Evolutionary conservation across 2,113 vertebrate species (phyloP).

Genomic region (Lipotes vexillifer): DNA sequence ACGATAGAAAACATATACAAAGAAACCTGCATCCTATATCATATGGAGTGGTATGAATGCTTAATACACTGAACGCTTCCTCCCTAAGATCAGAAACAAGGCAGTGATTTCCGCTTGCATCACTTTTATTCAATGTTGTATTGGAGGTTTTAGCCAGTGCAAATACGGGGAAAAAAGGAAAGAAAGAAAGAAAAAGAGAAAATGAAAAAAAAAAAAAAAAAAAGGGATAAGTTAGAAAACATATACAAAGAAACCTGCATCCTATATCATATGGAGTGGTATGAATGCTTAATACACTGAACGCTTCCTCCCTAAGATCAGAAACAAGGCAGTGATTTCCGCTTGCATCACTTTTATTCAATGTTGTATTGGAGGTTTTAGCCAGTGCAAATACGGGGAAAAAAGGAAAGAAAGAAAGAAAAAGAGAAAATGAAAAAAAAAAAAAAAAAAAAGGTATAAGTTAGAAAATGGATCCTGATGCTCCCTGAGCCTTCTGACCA

Average conservation of each 20-base stretch:
- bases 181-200: background rate
- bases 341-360: background rate
- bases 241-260: background rate
- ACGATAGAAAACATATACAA: background rate
- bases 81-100: background rate
- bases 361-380: background rate
- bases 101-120: background rate
- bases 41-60: no score
- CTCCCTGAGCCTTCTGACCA: background rate
- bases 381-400: background rate
- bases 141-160: background rate
- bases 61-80: background rate
- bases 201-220: background rate
- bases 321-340: background rate
- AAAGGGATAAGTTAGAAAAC: background rate
- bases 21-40: background rate
- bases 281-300: no score
- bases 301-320: background rate
- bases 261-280: no score
- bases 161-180: background rate
- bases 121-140: background rate
- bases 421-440: no score
- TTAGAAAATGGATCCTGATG: background rate
- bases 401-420: background rate
- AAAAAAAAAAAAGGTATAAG: background rate